Evolutionary conservation across 2,113 vertebrate genomes (phyloP).

Genomic region (human): DNA sequence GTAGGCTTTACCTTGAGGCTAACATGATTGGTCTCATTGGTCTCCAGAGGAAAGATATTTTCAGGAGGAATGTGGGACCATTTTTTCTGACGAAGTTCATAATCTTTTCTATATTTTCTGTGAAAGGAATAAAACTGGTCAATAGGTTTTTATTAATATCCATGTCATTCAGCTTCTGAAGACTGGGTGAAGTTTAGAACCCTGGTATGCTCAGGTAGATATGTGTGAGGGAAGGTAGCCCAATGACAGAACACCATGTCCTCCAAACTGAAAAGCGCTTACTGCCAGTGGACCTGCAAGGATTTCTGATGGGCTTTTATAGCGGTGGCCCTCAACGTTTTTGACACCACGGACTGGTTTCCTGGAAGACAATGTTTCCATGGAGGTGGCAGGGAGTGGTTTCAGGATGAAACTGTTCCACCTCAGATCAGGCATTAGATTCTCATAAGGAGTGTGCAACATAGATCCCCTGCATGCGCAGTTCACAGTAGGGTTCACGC

Average conservation of each 20-base stretch:
- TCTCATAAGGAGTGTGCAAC: too few species aligned
- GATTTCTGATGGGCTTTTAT: background rate
- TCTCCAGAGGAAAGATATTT: slow-evolving; percentile 91
- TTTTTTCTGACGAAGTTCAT: slow-evolving; percentile 88
- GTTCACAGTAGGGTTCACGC: too few species aligned
- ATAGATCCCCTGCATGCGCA: too few species aligned
- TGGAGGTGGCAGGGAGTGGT: too few species aligned
- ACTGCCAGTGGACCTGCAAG: background rate
- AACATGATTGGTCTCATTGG: slow-evolving; percentile 88
- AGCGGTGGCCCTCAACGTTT: too few species aligned
- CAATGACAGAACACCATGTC: too few species aligned
- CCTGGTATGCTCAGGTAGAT: background rate
- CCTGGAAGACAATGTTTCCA: too few species aligned
- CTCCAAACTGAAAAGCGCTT: background rate
- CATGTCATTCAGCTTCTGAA: background rate
- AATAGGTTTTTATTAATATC: background rate
- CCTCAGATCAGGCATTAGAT: too few species aligned
- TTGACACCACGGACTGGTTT: too few species aligned
- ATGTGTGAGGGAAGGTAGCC: background rate
- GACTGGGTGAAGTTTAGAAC: slow-evolving; percentile 8
- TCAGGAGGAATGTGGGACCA: slow-evolving; percentile 95
- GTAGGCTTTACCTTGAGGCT: slow-evolving; percentile 90
- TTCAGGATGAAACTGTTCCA: too few species aligned
- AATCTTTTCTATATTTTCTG: slow-evolving; percentile 93
- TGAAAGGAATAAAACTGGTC: slow-evolving; percentile 37